Conservation (phyloP, 2,888 invertebrate species). For the Unio delphinus region DNA sequence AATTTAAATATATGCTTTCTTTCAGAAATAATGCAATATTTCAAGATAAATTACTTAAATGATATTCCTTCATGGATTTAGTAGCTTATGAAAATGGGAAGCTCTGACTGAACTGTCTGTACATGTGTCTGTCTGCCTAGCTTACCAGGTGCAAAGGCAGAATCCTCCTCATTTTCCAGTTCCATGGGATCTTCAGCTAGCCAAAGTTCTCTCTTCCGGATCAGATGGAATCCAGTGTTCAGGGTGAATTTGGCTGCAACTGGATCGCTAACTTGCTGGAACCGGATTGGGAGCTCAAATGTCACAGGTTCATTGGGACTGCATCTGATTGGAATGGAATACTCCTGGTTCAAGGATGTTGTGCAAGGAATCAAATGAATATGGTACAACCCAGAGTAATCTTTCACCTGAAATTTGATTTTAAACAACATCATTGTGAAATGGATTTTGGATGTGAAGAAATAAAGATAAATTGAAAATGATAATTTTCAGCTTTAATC, state of each 20-base stretch:
- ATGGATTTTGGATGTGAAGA: background rate
- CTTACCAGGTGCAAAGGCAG: constrained; percentile 65
- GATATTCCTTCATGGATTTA: no score
- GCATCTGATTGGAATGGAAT: constrained; percentile 58
- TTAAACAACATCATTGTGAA: background rate
- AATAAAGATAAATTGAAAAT: background rate
- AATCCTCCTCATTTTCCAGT: constrained; percentile 54
- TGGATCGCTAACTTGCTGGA: constrained; percentile 71
- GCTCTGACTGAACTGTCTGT: no score
- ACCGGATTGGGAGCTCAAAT: constrained; percentile 69
- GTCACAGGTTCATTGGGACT: constrained; percentile 61
- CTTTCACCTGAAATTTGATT: constrained; percentile 58
- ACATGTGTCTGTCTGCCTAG: background rate
- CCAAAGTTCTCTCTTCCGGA: constrained; percentile 65
- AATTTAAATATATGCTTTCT: no score
- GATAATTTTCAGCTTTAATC: background rate
- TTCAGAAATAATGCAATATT: no score
- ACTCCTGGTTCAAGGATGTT: constrained; percentile 54
- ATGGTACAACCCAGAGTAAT: constrained; percentile 68
- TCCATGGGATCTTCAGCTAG: constrained; percentile 55
- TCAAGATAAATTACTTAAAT: no score
- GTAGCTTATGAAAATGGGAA: no score
- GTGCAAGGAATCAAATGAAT: constrained; percentile 68
- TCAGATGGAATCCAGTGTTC: constrained; percentile 66
- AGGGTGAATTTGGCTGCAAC: constrained; percentile 68